These are phyloP conservation scores for Urophycis tenuis DNA, from an alignment of 2,797 vertebrate genomes.

Conservation along the genomic window DNA sequence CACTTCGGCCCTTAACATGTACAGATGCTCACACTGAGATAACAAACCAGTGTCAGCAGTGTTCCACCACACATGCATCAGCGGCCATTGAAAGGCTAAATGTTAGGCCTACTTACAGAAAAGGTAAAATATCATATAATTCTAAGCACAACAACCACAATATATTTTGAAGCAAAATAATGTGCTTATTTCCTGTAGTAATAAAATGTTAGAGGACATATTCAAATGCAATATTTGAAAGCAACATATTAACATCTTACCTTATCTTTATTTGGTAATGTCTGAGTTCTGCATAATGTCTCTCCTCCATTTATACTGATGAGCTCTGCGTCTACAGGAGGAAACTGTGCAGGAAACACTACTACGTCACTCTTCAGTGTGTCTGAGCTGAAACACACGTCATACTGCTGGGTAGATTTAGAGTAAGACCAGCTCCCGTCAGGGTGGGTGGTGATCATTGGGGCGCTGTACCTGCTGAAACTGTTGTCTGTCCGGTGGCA, in stretches of 20 bases:
- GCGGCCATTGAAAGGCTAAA: too few species aligned
- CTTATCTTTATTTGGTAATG: constrained; percentile 50
- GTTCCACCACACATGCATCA: neutral
- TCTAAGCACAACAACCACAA: too few species aligned
- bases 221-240: neutral
- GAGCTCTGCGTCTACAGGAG: constrained; percentile 40
- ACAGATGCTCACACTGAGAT: neutral
- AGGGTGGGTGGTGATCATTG: constrained; percentile 51
- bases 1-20: neutral
- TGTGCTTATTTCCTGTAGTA: neutral
- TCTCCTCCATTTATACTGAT: constrained; percentile 51
- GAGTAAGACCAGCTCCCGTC: constrained; percentile 57
- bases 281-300: constrained; percentile 51
- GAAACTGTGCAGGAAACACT: constrained; percentile 45
- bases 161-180: too few species aligned
- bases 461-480: constrained; percentile 40
- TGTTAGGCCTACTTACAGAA: neutral
- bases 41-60: neutral
- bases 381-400: constrained; percentile 60
- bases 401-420: constrained; percentile 57
- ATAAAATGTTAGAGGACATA: neutral
- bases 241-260: constrained; percentile 30
- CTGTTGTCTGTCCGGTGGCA: constrained; percentile 37
- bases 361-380: constrained; percentile 54
- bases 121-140: neutral